Evolutionary conservation across 2,888 invertebrate genomes (phyloP).

Genomic region (Yponomeuta malinellus): DNA sequence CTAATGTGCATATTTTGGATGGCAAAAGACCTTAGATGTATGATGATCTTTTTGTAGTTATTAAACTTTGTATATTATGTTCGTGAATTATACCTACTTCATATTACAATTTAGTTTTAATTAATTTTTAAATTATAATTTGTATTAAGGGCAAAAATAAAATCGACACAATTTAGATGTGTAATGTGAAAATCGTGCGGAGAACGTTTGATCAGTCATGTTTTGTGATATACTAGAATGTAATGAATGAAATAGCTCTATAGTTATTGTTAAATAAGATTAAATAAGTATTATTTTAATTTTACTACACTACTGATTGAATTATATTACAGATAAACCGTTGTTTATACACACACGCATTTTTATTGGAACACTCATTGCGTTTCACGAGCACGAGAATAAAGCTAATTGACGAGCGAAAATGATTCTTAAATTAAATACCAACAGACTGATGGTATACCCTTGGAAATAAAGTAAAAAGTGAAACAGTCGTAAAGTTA

Average conservation of each 20-base stretch:
- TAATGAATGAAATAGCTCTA: constrained; percentile 14
- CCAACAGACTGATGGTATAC: background rate
- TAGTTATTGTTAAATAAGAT: constrained; percentile 6
- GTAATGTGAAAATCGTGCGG: background rate
- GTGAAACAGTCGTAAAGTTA: constrained; percentile 3
- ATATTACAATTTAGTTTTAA: background rate
- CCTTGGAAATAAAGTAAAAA: background rate
- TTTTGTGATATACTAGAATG: constrained; percentile 61
- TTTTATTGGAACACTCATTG: background rate
- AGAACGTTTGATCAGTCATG: constrained; percentile 42
- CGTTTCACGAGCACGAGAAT: background rate
- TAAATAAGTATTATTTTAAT: constrained; percentile 6
- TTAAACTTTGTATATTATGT: background rate
- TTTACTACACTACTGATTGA: background rate
- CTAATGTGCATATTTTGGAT: background rate
- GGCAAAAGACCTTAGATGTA: background rate
- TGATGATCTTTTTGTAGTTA: background rate
- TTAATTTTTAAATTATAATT: background rate
- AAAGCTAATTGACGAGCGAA: background rate
- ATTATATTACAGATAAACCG: background rate
- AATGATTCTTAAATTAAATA: background rate
- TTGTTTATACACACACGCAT: background rate
- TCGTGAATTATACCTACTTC: background rate
- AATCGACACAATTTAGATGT: constrained; percentile 6
- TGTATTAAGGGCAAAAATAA: background rate